Base-by-base conservation (phyloP, 2,113 vertebrate species). In the Colossoma macropomum region DNA sequence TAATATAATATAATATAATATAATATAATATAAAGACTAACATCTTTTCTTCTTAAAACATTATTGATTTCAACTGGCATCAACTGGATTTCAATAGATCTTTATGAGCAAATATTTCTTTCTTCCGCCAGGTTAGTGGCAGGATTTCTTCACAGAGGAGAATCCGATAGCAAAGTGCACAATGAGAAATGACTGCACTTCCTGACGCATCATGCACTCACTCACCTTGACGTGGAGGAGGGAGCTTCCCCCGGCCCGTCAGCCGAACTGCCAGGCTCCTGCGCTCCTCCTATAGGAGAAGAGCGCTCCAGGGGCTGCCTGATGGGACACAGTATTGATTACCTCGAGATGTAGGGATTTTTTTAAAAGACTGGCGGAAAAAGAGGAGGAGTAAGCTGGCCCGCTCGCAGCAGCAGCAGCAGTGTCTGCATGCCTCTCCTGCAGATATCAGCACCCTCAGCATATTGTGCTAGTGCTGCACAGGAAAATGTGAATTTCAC, bases 401-500 rank as follows among this genome's bases (percentile, higher is more conserved):
- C 15, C 19, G 54, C 41, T 54, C 13, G 41, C 25, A 50, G 76
- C 34, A 50, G 41, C 75, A 82, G 82, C 75, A 71, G 81, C 60
- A n/a, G n/a, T n/a, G 75, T 88, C 80, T 85, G 77, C 85, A 83
- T 48, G 77, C 30, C 25, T 76, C 72, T 48, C 89, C 82, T 88
- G 86, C 90, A 90, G 88, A 93, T 92, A 94, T 92, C 91, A 91
- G 91, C 88, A 69, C 86, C 89, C 91, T 94, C 92, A 94, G 94
- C 93, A 94, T 90, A 93, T 93, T 93, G 91, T 89, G 86, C 91
- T 89, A 89, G 89, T 89, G 85, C 88, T 66, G 89, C 88, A 91
- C 89, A 89, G 90, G 90, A 93, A 93, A 92, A 92, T 90, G 91
- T 91, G 90, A 93, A 92, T 93, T 94, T 93, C 87, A 90, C 83